phyloP scores from a whole-genome alignment of 1,140 invertebrate species.

The Bombyx mandarina region DNA sequence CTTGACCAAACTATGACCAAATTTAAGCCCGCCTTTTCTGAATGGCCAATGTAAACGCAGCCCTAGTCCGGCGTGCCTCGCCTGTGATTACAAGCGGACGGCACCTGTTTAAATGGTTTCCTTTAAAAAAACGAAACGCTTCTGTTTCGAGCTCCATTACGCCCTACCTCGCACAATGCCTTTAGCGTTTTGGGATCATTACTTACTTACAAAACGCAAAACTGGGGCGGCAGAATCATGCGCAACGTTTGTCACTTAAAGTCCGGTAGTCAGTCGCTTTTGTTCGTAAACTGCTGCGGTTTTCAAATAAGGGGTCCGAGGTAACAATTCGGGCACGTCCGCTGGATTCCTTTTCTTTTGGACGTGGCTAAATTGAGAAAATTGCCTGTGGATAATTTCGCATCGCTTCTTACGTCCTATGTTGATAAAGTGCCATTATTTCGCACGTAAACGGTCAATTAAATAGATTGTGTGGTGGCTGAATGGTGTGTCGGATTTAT shows the following conservation, averaged over 20 bases:
- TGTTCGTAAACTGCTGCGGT: conserved; percentile 22
- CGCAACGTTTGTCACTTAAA: conserved; percentile 48
- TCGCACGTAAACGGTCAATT: no score
- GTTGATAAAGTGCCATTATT: no score
- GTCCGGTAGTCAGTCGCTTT: conserved; percentile 51
- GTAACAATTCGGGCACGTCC: conserved; percentile 33
- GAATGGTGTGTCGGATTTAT: conserved; percentile 34
- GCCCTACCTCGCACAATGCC: conserved; percentile 62
- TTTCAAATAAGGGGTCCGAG: conserved; percentile 23
- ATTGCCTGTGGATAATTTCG: conserved; percentile 18
- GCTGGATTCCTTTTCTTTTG: conserved; percentile 26
- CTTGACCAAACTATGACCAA: no score
- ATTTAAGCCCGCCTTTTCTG: no score
- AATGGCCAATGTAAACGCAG: no score
- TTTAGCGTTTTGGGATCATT: conserved; percentile 34
- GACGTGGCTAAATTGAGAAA: conserved; percentile 42
- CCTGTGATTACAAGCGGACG: conserved; percentile 64
- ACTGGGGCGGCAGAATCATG: conserved; percentile 47
- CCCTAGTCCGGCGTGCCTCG: conserved; percentile 32
- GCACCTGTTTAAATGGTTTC: conserved; percentile 62
- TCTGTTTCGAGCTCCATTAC: conserved; percentile 62
- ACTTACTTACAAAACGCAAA: conserved; percentile 27
- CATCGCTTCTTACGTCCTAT: no score
- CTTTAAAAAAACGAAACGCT: conserved; percentile 62
- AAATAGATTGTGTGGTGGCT: conserved; percentile 10